Conservation (phyloP, 2,113 vertebrate species). For the Pleuronectes platessa region DNA sequence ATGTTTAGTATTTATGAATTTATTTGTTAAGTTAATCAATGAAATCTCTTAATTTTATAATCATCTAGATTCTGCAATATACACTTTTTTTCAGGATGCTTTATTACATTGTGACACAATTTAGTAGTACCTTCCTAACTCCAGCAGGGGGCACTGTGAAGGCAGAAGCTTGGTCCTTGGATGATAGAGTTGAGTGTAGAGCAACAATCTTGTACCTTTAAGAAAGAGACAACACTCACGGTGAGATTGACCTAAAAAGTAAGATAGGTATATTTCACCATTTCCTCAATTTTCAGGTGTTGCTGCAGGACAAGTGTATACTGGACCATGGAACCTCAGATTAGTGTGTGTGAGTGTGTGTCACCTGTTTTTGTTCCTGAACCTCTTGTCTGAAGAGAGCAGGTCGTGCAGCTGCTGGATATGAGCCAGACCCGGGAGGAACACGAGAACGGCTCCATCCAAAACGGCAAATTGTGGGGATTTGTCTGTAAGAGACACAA, state of each 20-base stretch:
- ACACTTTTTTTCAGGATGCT: background rate
- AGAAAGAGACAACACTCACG: background rate
- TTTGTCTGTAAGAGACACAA: constrained; percentile 80
- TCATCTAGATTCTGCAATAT: background rate
- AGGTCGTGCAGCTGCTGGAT: constrained; percentile 95
- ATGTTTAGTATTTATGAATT: background rate
- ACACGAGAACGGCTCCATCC: constrained; percentile 92
- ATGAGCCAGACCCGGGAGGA: constrained; percentile 95
- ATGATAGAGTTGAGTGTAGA: constrained; percentile 95
- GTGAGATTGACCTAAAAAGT: background rate
- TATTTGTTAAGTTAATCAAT: too few species aligned
- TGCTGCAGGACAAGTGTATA: background rate
- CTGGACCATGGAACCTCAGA: background rate
- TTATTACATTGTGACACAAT: background rate
- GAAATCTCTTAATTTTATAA: too few species aligned
- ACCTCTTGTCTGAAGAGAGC: constrained; percentile 90
- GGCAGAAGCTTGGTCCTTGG: constrained; percentile 94
- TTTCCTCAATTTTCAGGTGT: background rate
- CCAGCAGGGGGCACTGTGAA: constrained; percentile 92
- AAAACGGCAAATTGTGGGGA: constrained; percentile 89
- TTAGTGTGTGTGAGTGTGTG: background rate
- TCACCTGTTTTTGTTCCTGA: constrained; percentile 88
- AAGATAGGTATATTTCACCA: too few species aligned
- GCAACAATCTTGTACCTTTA: constrained; percentile 90
- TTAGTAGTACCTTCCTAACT: constrained; percentile 89